Base-by-base conservation (phyloP, 2,888 invertebrate genomes). In the Monochamus alternatus region DNA sequence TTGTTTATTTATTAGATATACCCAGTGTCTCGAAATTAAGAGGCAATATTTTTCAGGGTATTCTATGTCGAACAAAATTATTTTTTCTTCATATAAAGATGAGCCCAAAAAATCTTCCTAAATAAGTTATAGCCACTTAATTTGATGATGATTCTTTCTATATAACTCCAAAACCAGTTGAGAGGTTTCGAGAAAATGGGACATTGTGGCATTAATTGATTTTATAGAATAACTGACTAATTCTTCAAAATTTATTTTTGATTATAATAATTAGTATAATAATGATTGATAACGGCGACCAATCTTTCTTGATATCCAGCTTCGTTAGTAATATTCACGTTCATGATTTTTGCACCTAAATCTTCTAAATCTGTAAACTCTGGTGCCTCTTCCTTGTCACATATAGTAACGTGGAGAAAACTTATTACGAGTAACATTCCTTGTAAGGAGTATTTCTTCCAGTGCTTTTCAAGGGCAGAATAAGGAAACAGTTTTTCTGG, bases 401-500 rank as follows among this genome's bases (percentile, higher is more conserved):
- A 74, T 52, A 77, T 64, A 22, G 64, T 68, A 14, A 75, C 62
- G 58, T 74, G 75, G 10, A 78, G 69, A 31, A 78, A 58, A 0
- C 67, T n/a, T 7, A 80, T 72, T 8, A 71, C 51, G 72, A 81
- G 76, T 8, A 80, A 47, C 14, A 84, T 12, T 38, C 82, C 82
- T 59, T 73, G 81, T 2, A 63, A 67, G 2, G 77, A 71, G 65
- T 78, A 82, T 22, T 62, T 78, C 31, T 72, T 80, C 83, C 83
- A 84, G 14, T 82, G 78, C 1, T 74, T 77, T 67, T 75, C 58
- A 10, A 87, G 75, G 30, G 72, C 73, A 7, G 82, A 78, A 51
- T 78, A 84, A 0, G 88, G 84, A 77, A 85, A 87, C 8, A 86
- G 58, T n/a, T 78, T 75, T 5, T 82, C 74, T 0, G 85, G 81